Conservation (phyloP, 2,888 invertebrate species). For the Mechanitis mazaeus region DNA sequence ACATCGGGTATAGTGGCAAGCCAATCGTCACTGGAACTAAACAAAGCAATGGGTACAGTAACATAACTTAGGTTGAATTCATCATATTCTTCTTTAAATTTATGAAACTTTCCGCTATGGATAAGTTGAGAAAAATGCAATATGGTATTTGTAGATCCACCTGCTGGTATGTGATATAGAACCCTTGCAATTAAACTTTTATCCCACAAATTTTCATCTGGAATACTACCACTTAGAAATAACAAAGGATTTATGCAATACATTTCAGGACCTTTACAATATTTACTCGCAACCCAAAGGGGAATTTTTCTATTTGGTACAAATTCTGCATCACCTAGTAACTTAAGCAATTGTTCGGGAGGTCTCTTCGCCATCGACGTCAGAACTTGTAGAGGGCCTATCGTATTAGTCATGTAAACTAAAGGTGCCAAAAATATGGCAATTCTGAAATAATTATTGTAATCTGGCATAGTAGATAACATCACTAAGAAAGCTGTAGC, state of each 20-base stretch:
- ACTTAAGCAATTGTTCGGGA: conserved; percentile 37
- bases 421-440: conserved; percentile 54
- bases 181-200: conserved; percentile 43
- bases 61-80: conserved; percentile 43
- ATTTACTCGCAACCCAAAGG: conserved; percentile 40
- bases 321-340: conserved; percentile 48
- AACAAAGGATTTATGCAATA: conserved; percentile 55
- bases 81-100: conserved; percentile 34
- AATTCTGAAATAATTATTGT: conserved; percentile 49
- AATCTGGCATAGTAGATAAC: conserved; percentile 45
- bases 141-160: conserved; percentile 54
- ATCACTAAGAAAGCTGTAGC: conserved; percentile 52
- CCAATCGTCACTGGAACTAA: conserved; percentile 53
- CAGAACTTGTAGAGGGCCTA: conserved; percentile 46
- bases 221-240: conserved; percentile 48
- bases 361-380: conserved; percentile 35
- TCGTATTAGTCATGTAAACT: conserved; percentile 46
- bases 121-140: conserved; percentile 53
- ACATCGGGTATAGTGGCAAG: conserved; percentile 48
- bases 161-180: conserved; percentile 52
- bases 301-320: conserved; percentile 47
- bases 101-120: conserved; percentile 51
- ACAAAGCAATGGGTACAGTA: conserved; percentile 46
- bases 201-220: conserved; percentile 33
- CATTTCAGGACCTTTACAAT: conserved; percentile 43